Conservation (phyloP, 1,140 invertebrate genomes). For the Meloidogyne hapla region DNA sequence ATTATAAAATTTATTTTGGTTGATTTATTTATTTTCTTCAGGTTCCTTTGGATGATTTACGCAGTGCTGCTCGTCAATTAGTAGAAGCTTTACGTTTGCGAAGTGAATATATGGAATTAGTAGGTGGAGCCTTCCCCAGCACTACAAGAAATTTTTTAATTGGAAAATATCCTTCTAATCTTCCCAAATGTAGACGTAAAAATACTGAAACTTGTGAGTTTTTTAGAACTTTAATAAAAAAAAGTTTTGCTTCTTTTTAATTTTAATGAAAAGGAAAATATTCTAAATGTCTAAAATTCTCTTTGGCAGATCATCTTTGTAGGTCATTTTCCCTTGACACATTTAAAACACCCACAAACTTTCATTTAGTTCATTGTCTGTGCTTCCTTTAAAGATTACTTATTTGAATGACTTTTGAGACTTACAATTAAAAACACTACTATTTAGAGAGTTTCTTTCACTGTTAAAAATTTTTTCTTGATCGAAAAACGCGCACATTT, state of each 20-base stretch:
- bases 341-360: background rate
- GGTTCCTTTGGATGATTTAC: conserved; percentile 61
- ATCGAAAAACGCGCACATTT: background rate
- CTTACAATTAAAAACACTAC: too few species aligned
- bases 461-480: too few species aligned
- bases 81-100: conserved; percentile 58
- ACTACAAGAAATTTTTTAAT: conserved; percentile 57
- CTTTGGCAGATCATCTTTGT: background rate
- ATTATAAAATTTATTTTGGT: background rate
- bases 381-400: background rate
- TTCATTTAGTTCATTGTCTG: background rate
- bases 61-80: conserved; percentile 45
- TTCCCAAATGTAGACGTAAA: conserved; percentile 59
- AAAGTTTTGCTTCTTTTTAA: background rate
- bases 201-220: conserved; percentile 62
- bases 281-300: background rate
- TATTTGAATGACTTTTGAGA: background rate
- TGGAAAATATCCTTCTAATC: conserved; percentile 55
- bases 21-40: conserved; percentile 34
- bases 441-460: too few species aligned
- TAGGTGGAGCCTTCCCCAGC: conserved; percentile 55
- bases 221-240: background rate
- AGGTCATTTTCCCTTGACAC: background rate
- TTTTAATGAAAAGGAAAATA: background rate
- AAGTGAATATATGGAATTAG: conserved; percentile 59